Percentiles rank a stretch among this genome's conserved stretches.
phyloP scores from a whole-genome alignment of 2,113 vertebrate genomes.

The Nerophis ophidion region DNA sequence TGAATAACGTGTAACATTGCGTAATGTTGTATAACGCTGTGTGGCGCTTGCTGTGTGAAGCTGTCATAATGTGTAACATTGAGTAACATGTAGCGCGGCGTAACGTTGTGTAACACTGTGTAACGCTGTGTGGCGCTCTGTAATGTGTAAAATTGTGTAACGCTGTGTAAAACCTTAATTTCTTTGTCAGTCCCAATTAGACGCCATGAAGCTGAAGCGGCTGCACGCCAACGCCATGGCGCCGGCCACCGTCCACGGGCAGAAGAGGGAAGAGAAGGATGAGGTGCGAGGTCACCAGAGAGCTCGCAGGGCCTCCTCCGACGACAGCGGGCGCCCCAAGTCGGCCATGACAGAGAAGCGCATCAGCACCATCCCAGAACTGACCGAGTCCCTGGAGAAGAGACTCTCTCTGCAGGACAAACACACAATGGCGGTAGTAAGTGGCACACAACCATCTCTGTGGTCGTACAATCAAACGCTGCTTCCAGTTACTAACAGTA shows the following conservation, averaged over 20 bases:
- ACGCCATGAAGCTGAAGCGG: slow-evolving; percentile 69
- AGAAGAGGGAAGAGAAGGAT: slow-evolving; percentile 70
- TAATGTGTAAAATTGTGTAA: too few relatives aligned
- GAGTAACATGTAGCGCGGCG: too few relatives aligned
- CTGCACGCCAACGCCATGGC: slow-evolving; percentile 65
- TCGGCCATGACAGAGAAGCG: slow-evolving; percentile 51
- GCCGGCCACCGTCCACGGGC: slow-evolving; percentile 60
- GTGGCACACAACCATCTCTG: slow-evolving; percentile 8
- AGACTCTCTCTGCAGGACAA: slow-evolving; percentile 72
- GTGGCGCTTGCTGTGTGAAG: too few relatives aligned
- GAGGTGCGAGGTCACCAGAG: slow-evolving; percentile 61
- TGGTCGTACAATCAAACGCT: too few relatives aligned
- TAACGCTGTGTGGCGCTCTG: too few relatives aligned
- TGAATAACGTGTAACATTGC: too few relatives aligned
- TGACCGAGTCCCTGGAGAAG: slow-evolving; percentile 77
- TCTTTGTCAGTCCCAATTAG: slow-evolving; percentile 70
- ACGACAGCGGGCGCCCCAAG: slow-evolving; percentile 60
- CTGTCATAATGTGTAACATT: too few relatives aligned
- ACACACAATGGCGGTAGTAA: slow-evolving; percentile 72
- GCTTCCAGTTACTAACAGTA: too few relatives aligned
- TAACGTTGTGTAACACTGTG: too few relatives aligned
- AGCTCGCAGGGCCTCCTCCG: slow-evolving; percentile 66
- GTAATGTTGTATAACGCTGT: too few relatives aligned
- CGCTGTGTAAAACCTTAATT: neutral
- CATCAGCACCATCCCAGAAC: slow-evolving; percentile 75